Conservation (phyloP, 2,797 vertebrate genomes). For the Coccyzus lansbergi region DNA sequence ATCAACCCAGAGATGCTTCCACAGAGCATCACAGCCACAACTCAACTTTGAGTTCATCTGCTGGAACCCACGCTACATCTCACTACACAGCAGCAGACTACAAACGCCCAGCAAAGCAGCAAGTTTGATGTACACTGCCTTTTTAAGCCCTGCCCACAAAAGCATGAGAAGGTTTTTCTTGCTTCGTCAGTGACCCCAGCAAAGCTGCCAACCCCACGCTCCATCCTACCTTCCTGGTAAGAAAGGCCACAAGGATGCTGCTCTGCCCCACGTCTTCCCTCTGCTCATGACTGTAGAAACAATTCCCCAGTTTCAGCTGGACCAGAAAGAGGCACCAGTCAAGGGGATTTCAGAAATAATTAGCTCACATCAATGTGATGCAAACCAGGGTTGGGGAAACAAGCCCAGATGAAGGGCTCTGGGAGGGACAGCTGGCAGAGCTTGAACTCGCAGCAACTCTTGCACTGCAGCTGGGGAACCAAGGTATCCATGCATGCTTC, state of each 20-base stretch:
- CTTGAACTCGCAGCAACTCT: background rate
- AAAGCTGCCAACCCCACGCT: background rate
- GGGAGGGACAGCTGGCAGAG: background rate
- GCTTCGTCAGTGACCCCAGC: background rate
- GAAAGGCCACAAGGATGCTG: background rate
- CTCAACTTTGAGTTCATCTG: background rate
- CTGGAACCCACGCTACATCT: background rate
- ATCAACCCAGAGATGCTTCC: background rate
- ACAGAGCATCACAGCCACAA: background rate
- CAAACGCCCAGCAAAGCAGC: background rate
- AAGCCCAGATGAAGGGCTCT: background rate
- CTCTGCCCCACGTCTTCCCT: background rate
- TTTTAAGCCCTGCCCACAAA: background rate
- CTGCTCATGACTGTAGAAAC: background rate
- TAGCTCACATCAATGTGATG: background rate
- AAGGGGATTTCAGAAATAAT: constrained; percentile 37
- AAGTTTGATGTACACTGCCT: background rate
- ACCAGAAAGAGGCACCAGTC: background rate
- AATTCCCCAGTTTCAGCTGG: background rate
- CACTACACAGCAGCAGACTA: background rate
- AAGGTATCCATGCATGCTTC: background rate
- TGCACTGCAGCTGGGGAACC: background rate
- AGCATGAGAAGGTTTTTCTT: background rate
- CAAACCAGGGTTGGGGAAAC: background rate
- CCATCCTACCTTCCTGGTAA: background rate